These are phyloP conservation scores for Sparus aurata DNA, from an alignment of 2,797 vertebrate genomes.

Conservation along the genomic window DNA sequence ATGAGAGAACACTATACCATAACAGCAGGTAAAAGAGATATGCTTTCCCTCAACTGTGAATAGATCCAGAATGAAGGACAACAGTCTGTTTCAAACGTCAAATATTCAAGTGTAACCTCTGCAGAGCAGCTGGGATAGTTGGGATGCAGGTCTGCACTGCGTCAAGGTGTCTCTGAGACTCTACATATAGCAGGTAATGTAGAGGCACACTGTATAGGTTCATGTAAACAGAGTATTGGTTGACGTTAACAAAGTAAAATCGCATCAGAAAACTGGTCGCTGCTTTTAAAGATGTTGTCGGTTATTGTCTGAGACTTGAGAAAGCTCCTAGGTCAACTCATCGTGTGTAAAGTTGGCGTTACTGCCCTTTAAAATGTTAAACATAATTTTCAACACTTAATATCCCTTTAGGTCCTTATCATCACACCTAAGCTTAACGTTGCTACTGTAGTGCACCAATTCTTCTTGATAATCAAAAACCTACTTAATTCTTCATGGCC, in stretches of 20 bases:
- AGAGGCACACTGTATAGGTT: not conserved
- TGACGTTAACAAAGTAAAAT: not conserved
- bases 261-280: not conserved
- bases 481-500: conserved; percentile 4
- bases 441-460: not conserved
- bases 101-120: not conserved
- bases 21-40: not conserved
- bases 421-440: not conserved
- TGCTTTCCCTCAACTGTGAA: not conserved
- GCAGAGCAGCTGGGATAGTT: not conserved
- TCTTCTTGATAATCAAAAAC: conserved; percentile 19
- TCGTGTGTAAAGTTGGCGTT: not conserved
- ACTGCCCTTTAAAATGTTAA: not conserved
- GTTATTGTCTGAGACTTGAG: too few species aligned
- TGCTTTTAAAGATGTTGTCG: not conserved
- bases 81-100: not conserved
- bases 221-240: not conserved
- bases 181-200: not conserved
- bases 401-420: not conserved
- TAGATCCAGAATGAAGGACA: not conserved
- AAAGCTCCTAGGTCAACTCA: not conserved
- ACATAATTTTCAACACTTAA: not conserved
- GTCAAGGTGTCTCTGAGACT: not conserved
- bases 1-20: not conserved
- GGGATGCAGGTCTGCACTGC: not conserved